A percentile compares a stretch with the other conserved stretches of the same genome.
Conservation (phyloP, 2,888 invertebrate species). For the Stegana nigrithorax region DNA sequence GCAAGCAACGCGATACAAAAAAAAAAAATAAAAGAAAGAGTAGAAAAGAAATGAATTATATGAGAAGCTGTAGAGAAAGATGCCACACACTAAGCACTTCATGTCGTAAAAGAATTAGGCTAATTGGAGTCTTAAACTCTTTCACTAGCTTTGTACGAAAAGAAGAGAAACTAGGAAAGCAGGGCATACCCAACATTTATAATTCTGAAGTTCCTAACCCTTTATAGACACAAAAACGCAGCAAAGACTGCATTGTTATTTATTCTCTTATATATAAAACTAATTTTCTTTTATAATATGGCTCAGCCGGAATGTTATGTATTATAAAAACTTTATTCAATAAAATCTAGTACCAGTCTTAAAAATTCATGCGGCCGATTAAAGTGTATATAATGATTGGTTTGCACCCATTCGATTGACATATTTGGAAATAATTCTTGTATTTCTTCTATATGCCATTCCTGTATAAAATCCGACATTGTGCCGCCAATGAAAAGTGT, state of each 20-base stretch:
- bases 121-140: no score
- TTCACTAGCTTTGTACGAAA: no score
- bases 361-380: conserved; percentile 29
- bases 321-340: no score
- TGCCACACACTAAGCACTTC: no score
- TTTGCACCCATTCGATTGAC: conserved; percentile 27
- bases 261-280: background rate
- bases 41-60: no score
- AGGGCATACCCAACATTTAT: background rate
- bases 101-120: no score
- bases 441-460: conserved; percentile 16
- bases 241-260: no score
- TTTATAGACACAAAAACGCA: no score
- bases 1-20: no score
- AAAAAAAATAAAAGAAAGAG: no score
- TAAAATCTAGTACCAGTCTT: conserved; percentile 26
- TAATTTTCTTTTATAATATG: background rate
- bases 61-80: no score
- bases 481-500: conserved; percentile 29
- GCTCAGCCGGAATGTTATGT: background rate
- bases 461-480: conserved; percentile 15
- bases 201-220: background rate
- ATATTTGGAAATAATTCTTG: conserved; percentile 33
- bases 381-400: conserved; percentile 19
- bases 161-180: background rate